phyloP scores from a whole-genome alignment of 2,113 vertebrate genomes.

The Mola mola region DNA sequence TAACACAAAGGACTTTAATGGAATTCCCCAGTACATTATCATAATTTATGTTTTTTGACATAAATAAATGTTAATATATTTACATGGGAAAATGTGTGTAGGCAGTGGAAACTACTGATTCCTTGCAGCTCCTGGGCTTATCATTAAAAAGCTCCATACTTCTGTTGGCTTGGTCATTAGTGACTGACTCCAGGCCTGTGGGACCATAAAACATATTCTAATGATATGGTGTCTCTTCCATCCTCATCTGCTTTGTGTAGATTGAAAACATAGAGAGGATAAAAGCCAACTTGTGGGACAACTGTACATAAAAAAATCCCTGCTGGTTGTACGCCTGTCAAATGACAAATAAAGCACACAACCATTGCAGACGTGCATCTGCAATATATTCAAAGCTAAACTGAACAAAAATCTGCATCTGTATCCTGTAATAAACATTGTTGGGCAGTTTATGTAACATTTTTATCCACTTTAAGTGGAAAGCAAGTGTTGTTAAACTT shows the following conservation, averaged over 20 bases:
- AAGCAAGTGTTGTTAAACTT: no score
- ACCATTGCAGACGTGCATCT: conserved; percentile 9
- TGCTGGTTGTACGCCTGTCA: no score
- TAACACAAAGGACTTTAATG: no score
- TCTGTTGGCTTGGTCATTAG: conserved; percentile 4
- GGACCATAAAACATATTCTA: neutral
- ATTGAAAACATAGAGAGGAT: conserved; percentile 20
- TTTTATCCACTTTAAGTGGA: no score
- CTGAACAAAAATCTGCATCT: no score
- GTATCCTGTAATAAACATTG: neutral
- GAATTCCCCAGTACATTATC: no score
- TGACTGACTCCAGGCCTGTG: conserved; percentile 12
- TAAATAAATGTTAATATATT: no score
- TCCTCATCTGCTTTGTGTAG: conserved; percentile 15
- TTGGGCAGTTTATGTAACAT: no score
- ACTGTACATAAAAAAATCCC: conserved; percentile 25
- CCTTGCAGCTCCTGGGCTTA: conserved; percentile 5
- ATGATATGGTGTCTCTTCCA: neutral
- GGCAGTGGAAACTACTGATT: conserved; percentile 6
- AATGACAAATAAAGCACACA: conserved; percentile 36
- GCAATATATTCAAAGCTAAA: conserved; percentile 35
- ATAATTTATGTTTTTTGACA: no score
- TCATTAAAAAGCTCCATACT: conserved; percentile 1
- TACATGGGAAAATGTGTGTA: conserved; percentile 1
- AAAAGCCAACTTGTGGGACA: conserved; percentile 25